These are phyloP conservation scores for Ditylenchus weischeri DNA, from an alignment of 2,888 invertebrate genomes.

Conservation along the genomic window DNA sequence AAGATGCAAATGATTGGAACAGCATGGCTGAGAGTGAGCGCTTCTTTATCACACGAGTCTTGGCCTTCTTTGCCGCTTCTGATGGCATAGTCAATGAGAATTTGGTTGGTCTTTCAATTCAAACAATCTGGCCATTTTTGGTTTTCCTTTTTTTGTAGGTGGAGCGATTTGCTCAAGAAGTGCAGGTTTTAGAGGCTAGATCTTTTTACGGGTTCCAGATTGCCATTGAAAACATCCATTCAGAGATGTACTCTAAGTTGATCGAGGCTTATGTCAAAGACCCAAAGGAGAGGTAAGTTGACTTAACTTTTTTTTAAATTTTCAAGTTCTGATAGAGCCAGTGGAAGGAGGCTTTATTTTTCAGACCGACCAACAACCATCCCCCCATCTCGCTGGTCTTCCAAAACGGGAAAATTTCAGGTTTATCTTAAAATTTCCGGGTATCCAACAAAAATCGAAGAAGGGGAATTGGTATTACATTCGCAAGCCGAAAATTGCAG, in stretches of 20 bases:
- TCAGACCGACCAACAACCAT: too few species aligned
- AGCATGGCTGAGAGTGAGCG: slow-evolving; percentile 77
- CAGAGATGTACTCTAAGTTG: slow-evolving; percentile 96
- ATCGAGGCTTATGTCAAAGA: slow-evolving; percentile 91
- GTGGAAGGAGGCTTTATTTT: too few species aligned
- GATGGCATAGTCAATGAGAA: slow-evolving; percentile 99
- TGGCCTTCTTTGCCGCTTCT: slow-evolving; percentile 98
- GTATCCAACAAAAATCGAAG: too few species aligned
- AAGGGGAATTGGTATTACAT: too few species aligned
- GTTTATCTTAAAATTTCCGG: too few species aligned
- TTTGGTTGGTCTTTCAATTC: slow-evolving; percentile 65
- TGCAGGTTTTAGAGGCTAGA: slow-evolving; percentile 90
- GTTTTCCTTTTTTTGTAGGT: slow-evolving; percentile 63
- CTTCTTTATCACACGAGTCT: slow-evolving; percentile 90
- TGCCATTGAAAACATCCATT: slow-evolving; percentile 98
- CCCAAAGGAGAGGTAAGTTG: slow-evolving; percentile 7
- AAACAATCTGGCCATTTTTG: too few species aligned
- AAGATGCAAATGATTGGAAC: slow-evolving; percentile 84
- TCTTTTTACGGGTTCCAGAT: slow-evolving; percentile 95
- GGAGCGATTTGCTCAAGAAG: slow-evolving; percentile 93
- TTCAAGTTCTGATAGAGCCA: too few species aligned
- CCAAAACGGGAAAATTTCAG: too few species aligned
- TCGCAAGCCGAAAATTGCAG: too few species aligned
- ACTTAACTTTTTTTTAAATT: too few species aligned
- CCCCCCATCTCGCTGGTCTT: too few species aligned